phyloP scores from a whole-genome alignment of 2,113 vertebrate genomes.

The Phyllostomus discolor region DNA sequence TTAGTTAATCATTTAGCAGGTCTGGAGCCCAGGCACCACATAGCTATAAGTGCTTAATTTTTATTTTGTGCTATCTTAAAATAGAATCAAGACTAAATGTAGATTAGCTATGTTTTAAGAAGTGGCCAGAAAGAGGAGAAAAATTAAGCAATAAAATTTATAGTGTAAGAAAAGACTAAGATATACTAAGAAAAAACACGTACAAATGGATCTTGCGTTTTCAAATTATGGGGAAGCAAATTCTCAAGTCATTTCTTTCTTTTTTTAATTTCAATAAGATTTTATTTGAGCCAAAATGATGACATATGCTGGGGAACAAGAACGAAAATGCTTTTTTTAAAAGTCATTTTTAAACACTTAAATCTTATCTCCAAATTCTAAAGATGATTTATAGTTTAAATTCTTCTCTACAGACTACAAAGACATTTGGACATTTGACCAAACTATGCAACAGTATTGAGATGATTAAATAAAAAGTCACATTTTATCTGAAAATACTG shows the following conservation, averaged over 20 bases:
- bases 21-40: neutral
- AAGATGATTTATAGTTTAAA: constrained; percentile 27
- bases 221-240: constrained; percentile 21
- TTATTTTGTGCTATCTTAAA: constrained; percentile 10
- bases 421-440: neutral
- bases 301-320: neutral
- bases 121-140: neutral
- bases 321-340: neutral
- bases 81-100: neutral
- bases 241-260: neutral
- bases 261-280: neutral
- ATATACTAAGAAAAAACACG: neutral
- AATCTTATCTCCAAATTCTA: neutral
- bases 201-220: neutral
- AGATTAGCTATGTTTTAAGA: constrained; percentile 1
- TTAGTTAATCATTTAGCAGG: constrained; percentile 9
- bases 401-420: neutral
- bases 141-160: constrained; percentile 24
- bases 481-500: neutral
- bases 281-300: neutral
- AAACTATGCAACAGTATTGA: neutral
- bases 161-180: constrained; percentile 34
- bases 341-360: neutral
- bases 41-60: constrained; percentile 6
- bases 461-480: neutral